Conservation (phyloP, 2,797 vertebrate genomes). For the Sarcophilus harrisii region DNA sequence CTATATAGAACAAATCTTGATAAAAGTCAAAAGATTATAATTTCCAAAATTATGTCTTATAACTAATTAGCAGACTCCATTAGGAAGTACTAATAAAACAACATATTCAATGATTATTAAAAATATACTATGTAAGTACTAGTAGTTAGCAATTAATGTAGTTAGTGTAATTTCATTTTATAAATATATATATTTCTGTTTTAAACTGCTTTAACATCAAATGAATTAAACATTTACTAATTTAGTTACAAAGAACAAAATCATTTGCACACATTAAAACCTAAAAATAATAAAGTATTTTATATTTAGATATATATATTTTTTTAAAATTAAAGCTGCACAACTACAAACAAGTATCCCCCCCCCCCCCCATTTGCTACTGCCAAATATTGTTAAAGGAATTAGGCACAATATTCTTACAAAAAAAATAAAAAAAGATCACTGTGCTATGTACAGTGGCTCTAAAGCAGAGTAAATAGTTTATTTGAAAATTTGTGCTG, state of each 20-base stretch:
- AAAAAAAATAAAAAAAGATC: slow-evolving; percentile 62
- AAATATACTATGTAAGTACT: slow-evolving; percentile 13
- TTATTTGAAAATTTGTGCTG: slow-evolving; percentile 75
- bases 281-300: slow-evolving; percentile 49
- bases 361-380: slow-evolving; percentile 72
- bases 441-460: slow-evolving; percentile 70
- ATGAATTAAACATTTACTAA: background rate
- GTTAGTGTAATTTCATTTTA: slow-evolving; percentile 3
- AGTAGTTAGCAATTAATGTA: slow-evolving; percentile 8
- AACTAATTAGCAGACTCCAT: background rate
- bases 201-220: slow-evolving; percentile 16
- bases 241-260: slow-evolving; percentile 18
- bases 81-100: background rate
- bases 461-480: slow-evolving; percentile 76
- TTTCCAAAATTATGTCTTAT: slow-evolving; percentile 35
- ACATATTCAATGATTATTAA: slow-evolving; percentile 3
- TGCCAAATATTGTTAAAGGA: slow-evolving; percentile 72
- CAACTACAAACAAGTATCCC: slow-evolving; percentile 73
- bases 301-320: slow-evolving; percentile 74
- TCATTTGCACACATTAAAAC: background rate
- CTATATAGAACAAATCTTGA: background rate
- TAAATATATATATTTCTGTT: background rate
- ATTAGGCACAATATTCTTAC: slow-evolving; percentile 80
- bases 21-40: slow-evolving; percentile 13
- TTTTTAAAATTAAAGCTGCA: slow-evolving; percentile 65